Conservation (phyloP, 1,140 invertebrate genomes). For the Neocloeon triangulifer region DNA sequence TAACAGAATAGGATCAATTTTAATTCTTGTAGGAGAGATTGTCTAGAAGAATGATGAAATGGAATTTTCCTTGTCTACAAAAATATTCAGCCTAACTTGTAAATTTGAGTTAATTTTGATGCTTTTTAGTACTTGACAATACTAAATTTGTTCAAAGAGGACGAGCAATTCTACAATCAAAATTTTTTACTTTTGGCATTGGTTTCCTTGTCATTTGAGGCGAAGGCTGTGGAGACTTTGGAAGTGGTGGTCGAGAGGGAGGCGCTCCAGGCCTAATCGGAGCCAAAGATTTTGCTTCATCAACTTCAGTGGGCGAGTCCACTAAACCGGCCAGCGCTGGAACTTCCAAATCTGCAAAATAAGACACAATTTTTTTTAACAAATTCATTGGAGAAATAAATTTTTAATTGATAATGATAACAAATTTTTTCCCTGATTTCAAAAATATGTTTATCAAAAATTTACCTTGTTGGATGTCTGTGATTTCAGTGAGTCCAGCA, state of each 20-base stretch:
- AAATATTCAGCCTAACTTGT: too few relatives aligned
- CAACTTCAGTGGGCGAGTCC: constrained; percentile 3
- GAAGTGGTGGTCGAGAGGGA: constrained; percentile 9
- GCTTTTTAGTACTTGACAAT: too few relatives aligned
- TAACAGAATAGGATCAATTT: too few relatives aligned
- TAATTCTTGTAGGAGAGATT: too few relatives aligned
- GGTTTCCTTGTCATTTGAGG: constrained; percentile 10
- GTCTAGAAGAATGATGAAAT: too few relatives aligned
- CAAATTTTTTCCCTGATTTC: neutral
- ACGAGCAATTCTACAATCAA: too few relatives aligned
- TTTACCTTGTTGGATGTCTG: constrained; percentile 1
- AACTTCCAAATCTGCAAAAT: neutral
- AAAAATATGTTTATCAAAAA: neutral
- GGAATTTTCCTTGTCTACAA: too few relatives aligned
- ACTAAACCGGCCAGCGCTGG: constrained; percentile 2
- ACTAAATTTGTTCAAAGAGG: too few relatives aligned
- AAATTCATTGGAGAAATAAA: neutral
- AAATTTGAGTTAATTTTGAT: too few relatives aligned
- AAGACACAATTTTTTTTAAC: neutral
- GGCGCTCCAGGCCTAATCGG: constrained; percentile 9
- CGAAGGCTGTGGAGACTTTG: constrained; percentile 5
- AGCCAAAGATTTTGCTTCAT: constrained; percentile 9
- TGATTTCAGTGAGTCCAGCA: constrained; percentile 7
- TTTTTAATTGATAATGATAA: constrained; percentile 1
- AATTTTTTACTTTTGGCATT: constrained; percentile 5